A percentile compares a stretch with the other conserved stretches of the same genome.
phyloP scores from a whole-genome alignment of 1,140 invertebrate genomes.

The Lepidurus apus region DNA sequence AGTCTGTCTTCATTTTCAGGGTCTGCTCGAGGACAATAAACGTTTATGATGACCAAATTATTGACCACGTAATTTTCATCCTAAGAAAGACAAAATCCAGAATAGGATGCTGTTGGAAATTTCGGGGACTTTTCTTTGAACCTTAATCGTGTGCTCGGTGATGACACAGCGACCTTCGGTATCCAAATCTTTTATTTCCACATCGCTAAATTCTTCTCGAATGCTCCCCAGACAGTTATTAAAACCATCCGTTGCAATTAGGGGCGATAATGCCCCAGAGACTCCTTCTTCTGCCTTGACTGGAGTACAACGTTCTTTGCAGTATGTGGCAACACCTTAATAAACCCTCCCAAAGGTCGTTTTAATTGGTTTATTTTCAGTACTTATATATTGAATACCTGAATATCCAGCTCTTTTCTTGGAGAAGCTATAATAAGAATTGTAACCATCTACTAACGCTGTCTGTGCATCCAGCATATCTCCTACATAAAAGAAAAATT shows the following conservation, averaged over 20 bases:
- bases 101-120: background rate
- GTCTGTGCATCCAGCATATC: constrained; percentile 47
- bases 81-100: constrained; percentile 11
- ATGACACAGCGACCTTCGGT: constrained; percentile 51
- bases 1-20: constrained; percentile 47
- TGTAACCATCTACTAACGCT: constrained; percentile 49
- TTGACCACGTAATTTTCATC: constrained; percentile 37
- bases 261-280: constrained; percentile 36
- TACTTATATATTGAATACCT: constrained; percentile 39
- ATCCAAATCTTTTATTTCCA: constrained; percentile 47
- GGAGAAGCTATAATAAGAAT: constrained; percentile 51
- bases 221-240: constrained; percentile 39
- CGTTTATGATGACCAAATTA: constrained; percentile 50
- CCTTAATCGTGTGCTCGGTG: constrained; percentile 48
- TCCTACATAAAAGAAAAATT: constrained; percentile 43
- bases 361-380: background rate
- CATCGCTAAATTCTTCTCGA: constrained; percentile 40
- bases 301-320: constrained; percentile 44
- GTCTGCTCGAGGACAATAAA: constrained; percentile 53
- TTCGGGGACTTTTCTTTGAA: constrained; percentile 35
- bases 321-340: constrained; percentile 52
- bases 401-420: constrained; percentile 50
- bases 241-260: constrained; percentile 38
- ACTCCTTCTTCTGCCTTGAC: constrained; percentile 49
- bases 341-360: constrained; percentile 14